Conservation (phyloP, 2,888 invertebrate genomes). For the Eremobia ochroleuca region DNA sequence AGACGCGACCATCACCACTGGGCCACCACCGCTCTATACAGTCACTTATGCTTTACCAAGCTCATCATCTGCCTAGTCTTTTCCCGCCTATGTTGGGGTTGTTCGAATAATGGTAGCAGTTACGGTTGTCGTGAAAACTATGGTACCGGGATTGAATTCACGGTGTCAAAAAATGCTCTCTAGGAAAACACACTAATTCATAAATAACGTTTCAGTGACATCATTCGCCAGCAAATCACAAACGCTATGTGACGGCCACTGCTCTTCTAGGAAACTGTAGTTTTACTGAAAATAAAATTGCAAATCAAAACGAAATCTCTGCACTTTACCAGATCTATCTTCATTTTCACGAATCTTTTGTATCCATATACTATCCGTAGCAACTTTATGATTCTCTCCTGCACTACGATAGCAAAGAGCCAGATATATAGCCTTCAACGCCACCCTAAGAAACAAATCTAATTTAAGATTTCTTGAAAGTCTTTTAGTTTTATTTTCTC, state of each 20-base stretch:
- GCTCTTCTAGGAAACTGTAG: too few relatives aligned
- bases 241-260: too few relatives aligned
- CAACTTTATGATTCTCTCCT: slow-evolving; percentile 31
- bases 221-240: not conserved
- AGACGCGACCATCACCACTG: not conserved
- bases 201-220: not conserved
- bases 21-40: not conserved
- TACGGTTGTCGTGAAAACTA: too few relatives aligned
- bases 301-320: slow-evolving; percentile 14
- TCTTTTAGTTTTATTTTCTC: slow-evolving; percentile 53
- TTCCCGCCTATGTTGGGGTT: too few relatives aligned
- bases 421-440: slow-evolving; percentile 40
- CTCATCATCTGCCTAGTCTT: too few relatives aligned
- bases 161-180: too few relatives aligned
- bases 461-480: slow-evolving; percentile 62
- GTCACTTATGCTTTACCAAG: not conserved
- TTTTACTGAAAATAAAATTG: slow-evolving; percentile 3
- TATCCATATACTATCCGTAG: not conserved
- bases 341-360: not conserved
- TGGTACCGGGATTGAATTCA: too few relatives aligned
- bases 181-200: too few relatives aligned
- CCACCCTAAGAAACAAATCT: slow-evolving; percentile 50
- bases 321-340: not conserved
- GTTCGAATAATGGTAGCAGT: too few relatives aligned
- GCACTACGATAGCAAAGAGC: slow-evolving; percentile 25